These are phyloP conservation scores for Bryconaethiops microstoma DNA, from an alignment of 2,797 vertebrate species.

Conservation along the genomic window DNA sequence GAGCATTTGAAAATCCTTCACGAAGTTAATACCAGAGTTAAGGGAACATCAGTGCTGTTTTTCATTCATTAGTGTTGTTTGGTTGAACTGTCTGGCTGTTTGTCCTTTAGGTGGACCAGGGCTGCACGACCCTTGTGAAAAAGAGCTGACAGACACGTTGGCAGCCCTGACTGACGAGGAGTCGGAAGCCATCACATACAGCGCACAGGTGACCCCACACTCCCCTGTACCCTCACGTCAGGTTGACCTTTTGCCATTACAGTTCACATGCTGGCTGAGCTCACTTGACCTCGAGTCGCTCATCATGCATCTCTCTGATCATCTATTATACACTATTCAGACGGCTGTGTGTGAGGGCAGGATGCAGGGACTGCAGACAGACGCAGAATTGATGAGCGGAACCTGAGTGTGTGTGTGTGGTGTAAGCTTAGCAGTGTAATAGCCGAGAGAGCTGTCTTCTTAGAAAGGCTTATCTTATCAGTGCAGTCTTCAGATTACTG, in stretches of 20 bases:
- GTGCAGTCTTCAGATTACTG: conserved; percentile 42
- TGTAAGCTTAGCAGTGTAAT: conserved; percentile 5
- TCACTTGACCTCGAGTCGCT: neutral
- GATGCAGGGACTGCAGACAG: neutral
- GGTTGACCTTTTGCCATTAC: neutral
- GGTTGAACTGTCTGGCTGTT: neutral
- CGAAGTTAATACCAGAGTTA: too few species aligned
- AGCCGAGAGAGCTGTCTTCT: conserved; percentile 9
- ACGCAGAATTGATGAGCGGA: neutral
- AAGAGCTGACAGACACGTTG: conserved; percentile 91
- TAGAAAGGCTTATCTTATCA: conserved; percentile 51
- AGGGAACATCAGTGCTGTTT: too few species aligned
- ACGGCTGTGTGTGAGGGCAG: neutral
- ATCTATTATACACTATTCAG: neutral
- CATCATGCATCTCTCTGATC: neutral
- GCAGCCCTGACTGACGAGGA: conserved; percentile 88
- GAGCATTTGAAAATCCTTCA: fast-evolving
- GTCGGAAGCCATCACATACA: conserved; percentile 93
- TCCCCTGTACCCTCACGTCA: neutral
- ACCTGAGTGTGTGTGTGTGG: neutral
- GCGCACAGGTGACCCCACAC: conserved; percentile 84
- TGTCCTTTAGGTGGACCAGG: conserved; percentile 89
- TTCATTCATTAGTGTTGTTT: too few species aligned
- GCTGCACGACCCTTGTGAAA: conserved; percentile 95
- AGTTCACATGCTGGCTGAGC: neutral